A percentile compares a stretch with the other conserved stretches of the same genome.
phyloP scores from a whole-genome alignment of 2,888 invertebrate genomes.

The Drosophila nr. perissopoda region DNA sequence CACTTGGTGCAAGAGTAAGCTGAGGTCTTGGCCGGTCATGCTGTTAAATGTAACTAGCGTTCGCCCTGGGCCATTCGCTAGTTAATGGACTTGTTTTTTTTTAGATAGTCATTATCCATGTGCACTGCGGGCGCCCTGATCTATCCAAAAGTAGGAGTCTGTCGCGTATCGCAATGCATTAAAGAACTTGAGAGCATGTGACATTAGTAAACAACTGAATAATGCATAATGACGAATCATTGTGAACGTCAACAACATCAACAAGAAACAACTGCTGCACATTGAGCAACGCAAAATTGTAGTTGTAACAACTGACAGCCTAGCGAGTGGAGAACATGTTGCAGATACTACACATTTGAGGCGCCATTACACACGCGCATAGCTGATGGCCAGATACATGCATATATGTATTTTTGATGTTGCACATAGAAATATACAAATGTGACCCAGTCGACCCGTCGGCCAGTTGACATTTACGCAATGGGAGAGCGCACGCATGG shows the following conservation, averaged over 20 bases:
- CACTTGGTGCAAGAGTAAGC: conserved; percentile 9
- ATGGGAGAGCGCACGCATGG: conserved; percentile 25
- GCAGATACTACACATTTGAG: conserved; percentile 41
- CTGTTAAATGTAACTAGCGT: conserved; percentile 9
- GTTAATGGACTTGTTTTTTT: conserved; percentile 42
- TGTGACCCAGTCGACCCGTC: conserved; percentile 10
- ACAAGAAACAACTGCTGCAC: conserved; percentile 5
- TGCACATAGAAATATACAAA: conserved; percentile 1
- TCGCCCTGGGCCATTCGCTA: conserved; percentile 25
- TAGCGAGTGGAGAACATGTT: conserved; percentile 47
- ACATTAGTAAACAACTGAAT: conserved; percentile 59
- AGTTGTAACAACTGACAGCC: conserved; percentile 24
- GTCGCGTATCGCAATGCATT: conserved; percentile 32
- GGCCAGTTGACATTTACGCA: conserved; percentile 30
- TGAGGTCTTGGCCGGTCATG: conserved; percentile 30
- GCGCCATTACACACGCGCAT: conserved; percentile 15
- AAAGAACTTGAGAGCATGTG: conserved; percentile 59
- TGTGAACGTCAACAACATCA: conserved; percentile 22
- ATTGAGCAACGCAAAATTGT: conserved; percentile 56
- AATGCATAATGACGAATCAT: conserved; percentile 64
- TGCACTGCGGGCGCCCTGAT: conserved; percentile 31
- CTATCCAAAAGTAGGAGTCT: conserved; percentile 9
- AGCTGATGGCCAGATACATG: conserved; percentile 11
- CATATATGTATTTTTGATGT: conserved; percentile 5
- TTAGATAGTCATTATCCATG: conserved; percentile 23